Conservation (phyloP, 2,113 vertebrate genomes). For the Gadus macrocephalus region DNA sequence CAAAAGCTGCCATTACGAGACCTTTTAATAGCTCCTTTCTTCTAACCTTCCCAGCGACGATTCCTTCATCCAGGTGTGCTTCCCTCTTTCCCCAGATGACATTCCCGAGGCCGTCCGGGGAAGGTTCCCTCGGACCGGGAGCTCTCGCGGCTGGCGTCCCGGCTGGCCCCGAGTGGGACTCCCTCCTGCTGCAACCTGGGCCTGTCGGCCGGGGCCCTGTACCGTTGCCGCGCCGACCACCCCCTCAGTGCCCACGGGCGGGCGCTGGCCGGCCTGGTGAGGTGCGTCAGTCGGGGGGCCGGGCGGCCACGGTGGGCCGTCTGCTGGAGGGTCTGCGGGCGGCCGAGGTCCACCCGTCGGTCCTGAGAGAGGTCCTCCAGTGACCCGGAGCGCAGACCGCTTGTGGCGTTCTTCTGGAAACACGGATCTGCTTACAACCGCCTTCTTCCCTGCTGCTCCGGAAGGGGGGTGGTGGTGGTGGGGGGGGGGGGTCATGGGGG, state of each 20-base stretch:
- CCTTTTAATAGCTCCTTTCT: background rate
- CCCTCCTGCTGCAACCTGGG: conserved; percentile 81
- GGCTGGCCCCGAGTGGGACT: conserved; percentile 82
- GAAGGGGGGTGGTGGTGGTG: too few relatives aligned
- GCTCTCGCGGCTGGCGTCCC: conserved; percentile 78
- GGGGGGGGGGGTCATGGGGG: too few relatives aligned
- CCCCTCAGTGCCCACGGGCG: conserved; percentile 76
- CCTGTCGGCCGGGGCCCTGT: conserved; percentile 76
- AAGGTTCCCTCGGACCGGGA: conserved; percentile 80
- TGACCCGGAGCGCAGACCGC: conserved; percentile 36
- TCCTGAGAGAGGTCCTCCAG: conserved; percentile 72
- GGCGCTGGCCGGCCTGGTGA: conserved; percentile 79
- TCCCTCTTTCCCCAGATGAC: conserved; percentile 52
- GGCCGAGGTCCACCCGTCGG: conserved; percentile 72
- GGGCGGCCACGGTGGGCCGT: conserved; percentile 74
- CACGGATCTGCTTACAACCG: too few relatives aligned
- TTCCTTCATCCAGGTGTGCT: background rate
- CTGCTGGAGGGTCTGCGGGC: conserved; percentile 71
- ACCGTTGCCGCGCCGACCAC: conserved; percentile 83
- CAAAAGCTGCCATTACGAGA: background rate
- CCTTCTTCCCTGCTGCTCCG: too few relatives aligned
- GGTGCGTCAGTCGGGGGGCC: conserved; percentile 78
- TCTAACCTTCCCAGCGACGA: too few relatives aligned
- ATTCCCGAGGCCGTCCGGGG: conserved; percentile 65
- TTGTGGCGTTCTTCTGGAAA: too few relatives aligned